phyloP scores from a whole-genome alignment of 2,113 vertebrate genomes.

The Cyanoderma ruficeps region DNA sequence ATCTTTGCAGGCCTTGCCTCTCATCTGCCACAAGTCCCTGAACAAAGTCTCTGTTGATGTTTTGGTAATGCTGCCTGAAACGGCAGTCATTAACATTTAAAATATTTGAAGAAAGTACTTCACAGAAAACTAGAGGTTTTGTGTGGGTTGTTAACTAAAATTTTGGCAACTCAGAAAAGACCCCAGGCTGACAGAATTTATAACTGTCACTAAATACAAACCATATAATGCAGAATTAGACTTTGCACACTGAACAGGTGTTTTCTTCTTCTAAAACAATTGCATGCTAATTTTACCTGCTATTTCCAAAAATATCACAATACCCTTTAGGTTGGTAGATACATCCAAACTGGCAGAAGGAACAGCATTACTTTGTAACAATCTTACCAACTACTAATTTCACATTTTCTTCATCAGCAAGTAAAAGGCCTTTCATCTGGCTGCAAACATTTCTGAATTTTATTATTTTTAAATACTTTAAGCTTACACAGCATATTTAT shows the following conservation, averaged over 20 bases:
- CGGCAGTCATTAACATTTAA: background rate
- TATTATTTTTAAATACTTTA: constrained; percentile 47
- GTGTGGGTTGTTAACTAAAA: background rate
- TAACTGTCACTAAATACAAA: background rate
- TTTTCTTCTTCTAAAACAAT: background rate
- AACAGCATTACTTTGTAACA: background rate
- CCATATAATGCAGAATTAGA: background rate
- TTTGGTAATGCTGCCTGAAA: background rate
- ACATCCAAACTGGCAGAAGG: background rate
- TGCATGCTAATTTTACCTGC: background rate
- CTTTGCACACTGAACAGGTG: background rate
- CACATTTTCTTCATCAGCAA: constrained; percentile 27
- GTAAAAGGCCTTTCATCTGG: constrained; percentile 43
- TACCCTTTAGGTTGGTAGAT: background rate
- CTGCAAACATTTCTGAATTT: background rate
- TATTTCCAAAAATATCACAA: background rate
- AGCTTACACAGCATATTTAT: constrained; percentile 30
- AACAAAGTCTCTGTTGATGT: background rate
- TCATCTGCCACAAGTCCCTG: background rate
- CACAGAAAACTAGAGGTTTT: background rate
- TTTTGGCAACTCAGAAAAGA: background rate
- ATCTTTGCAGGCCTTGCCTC: background rate
- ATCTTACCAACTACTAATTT: background rate
- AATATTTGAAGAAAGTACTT: background rate
- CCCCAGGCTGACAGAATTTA: background rate